These are phyloP conservation scores for Fragum sueziense DNA, from an alignment of 2,888 invertebrate species.

Conservation along the genomic window DNA sequence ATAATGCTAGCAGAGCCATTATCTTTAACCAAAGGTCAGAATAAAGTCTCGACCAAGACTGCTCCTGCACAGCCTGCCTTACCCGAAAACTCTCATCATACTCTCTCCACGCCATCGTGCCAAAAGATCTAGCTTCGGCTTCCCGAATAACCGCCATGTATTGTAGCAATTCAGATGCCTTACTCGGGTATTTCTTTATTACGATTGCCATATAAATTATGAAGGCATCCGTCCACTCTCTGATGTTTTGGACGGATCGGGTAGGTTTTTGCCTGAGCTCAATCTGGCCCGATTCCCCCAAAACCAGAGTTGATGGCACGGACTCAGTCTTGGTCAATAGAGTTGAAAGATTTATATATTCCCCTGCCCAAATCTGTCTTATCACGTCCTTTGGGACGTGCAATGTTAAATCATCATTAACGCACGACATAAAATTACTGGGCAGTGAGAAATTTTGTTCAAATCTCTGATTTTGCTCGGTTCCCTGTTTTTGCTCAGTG, in stretches of 20 bases:
- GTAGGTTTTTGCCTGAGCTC: background rate
- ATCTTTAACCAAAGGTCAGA: constrained; percentile 17
- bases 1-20: constrained; percentile 13
- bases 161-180: constrained; percentile 4
- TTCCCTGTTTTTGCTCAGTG: too few relatives aligned
- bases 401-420: background rate
- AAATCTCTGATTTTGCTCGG: background rate
- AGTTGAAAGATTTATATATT: background rate
- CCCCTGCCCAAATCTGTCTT: background rate
- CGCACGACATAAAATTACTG: background rate
- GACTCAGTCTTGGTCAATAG: background rate
- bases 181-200: background rate
- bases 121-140: background rate
- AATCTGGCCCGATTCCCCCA: background rate
- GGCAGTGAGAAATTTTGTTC: background rate
- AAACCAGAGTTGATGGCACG: background rate
- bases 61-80: constrained; percentile 13
- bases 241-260: background rate
- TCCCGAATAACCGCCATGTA: constrained; percentile 13
- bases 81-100: constrained; percentile 22
- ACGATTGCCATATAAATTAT: background rate
- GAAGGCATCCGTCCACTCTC: constrained; percentile 10
- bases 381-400: background rate
- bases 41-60: constrained; percentile 14
- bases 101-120: background rate